Percentiles rank a stretch among this genome's conserved stretches.
phyloP scores from a whole-genome alignment of 2,797 vertebrate species.

The Melanotaenia trifasciata region DNA sequence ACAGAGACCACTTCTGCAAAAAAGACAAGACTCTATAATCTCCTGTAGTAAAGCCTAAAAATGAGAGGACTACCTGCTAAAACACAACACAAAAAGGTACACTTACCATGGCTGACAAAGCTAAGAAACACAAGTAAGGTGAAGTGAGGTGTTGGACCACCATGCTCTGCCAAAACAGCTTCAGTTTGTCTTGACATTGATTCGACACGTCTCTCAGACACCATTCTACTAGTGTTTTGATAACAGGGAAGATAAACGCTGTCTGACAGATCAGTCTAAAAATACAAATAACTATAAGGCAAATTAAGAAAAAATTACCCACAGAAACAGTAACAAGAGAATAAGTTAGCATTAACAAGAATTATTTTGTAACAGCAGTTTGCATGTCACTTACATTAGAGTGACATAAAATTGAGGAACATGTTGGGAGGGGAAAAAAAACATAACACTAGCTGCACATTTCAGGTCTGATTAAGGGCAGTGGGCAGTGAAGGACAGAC shows the following conservation, averaged over 20 bases:
- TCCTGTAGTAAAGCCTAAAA: background rate
- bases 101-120: background rate
- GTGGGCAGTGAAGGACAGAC: slow-evolving; percentile 39
- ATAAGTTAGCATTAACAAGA: slow-evolving; percentile 5
- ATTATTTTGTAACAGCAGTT: background rate
- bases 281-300: background rate
- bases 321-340: background rate
- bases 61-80: background rate
- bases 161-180: background rate
- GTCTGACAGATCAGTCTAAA: background rate
- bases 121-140: background rate
- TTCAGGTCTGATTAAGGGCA: slow-evolving; percentile 65
- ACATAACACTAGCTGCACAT: slow-evolving; percentile 42
- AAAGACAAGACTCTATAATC: background rate
- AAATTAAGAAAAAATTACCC: background rate
- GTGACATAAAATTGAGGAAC: background rate
- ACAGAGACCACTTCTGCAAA: background rate
- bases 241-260: background rate
- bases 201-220: background rate
- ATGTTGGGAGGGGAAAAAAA: slow-evolving; percentile 40
- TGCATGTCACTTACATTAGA: background rate
- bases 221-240: background rate
- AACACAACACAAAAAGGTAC: background rate
- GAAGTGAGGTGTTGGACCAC: background rate
- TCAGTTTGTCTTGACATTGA: background rate